Evolutionary conservation across 2,113 vertebrate species (phyloP).

Genomic region (Orientallactaga bullata): DNA sequence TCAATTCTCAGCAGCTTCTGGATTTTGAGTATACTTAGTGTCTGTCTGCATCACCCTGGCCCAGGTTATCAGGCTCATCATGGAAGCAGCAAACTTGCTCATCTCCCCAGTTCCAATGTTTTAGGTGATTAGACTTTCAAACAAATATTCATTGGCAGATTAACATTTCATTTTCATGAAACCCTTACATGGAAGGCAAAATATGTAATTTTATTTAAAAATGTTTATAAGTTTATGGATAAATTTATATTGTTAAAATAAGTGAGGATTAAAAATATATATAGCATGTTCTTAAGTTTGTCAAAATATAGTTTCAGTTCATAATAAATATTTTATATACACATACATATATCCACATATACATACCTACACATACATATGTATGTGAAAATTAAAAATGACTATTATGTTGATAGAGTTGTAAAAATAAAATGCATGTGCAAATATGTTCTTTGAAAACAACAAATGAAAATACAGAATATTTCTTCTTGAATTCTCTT

Average conservation of each 20-base stretch:
- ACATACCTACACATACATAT: not conserved
- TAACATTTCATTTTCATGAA: not conserved
- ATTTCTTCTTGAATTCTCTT: not conserved
- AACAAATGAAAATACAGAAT: not conserved
- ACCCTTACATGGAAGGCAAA: constrained; percentile 3
- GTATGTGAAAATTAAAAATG: not conserved
- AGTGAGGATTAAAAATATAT: not conserved
- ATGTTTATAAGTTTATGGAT: not conserved
- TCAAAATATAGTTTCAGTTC: not conserved
- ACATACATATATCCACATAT: not conserved
- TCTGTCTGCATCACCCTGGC: too few species aligned
- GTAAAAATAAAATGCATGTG: not conserved
- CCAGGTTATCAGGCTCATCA: too few species aligned
- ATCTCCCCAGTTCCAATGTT: not conserved
- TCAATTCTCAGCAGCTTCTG: too few species aligned
- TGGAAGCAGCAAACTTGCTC: too few species aligned
- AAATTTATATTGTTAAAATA: constrained; percentile 9
- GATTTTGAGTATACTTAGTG: too few species aligned
- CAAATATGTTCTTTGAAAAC: not conserved
- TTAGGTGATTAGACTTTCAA: not conserved
- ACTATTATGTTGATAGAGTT: not conserved
- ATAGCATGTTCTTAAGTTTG: not conserved
- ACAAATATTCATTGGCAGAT: not conserved
- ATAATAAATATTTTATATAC: not conserved
- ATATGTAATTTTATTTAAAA: not conserved